phyloP scores from a whole-genome alignment of 2,888 invertebrate genomes.

The Esperia sulphurella region DNA sequence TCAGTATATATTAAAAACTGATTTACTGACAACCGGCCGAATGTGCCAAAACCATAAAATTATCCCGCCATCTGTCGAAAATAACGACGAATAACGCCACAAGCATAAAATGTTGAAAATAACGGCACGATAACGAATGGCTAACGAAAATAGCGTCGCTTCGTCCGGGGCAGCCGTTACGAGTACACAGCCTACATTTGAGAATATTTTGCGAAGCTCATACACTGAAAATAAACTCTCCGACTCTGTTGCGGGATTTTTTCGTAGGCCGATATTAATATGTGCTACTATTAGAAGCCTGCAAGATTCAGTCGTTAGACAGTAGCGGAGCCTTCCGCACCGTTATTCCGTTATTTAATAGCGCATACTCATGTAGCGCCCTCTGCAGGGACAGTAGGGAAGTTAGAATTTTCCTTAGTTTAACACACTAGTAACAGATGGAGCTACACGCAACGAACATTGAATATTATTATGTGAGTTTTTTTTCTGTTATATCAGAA shows the following conservation, averaged over 20 bases:
- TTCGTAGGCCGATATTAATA: conserved; percentile 41
- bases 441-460: conserved; percentile 40
- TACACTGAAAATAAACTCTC: conserved; percentile 43
- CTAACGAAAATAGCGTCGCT: conserved; percentile 60
- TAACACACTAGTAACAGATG: conserved; percentile 36
- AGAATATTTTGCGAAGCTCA: conserved; percentile 22
- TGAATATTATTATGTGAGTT: conserved; percentile 22
- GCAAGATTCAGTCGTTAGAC: conserved; percentile 49
- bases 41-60: conserved; percentile 19
- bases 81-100: conserved; percentile 25
- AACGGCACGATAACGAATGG: conserved; percentile 32
- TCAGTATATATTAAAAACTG: too few species aligned
- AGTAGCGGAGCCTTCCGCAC: conserved; percentile 57
- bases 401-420: neutral
- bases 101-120: conserved; percentile 32
- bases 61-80: conserved; percentile 49
- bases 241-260: conserved; percentile 37
- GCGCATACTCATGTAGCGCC: conserved; percentile 33
- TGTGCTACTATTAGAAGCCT: conserved; percentile 33
- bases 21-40: too few species aligned
- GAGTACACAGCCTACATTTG: conserved; percentile 26
- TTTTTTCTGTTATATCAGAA: too few species aligned
- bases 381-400: conserved; percentile 20
- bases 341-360: conserved; percentile 41
- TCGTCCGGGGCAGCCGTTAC: conserved; percentile 28